Percentiles rank a stretch among this genome's conserved stretches.
Conservation (phyloP, 2,113 vertebrate genomes). For the Potamarius usumacintae region DNA sequence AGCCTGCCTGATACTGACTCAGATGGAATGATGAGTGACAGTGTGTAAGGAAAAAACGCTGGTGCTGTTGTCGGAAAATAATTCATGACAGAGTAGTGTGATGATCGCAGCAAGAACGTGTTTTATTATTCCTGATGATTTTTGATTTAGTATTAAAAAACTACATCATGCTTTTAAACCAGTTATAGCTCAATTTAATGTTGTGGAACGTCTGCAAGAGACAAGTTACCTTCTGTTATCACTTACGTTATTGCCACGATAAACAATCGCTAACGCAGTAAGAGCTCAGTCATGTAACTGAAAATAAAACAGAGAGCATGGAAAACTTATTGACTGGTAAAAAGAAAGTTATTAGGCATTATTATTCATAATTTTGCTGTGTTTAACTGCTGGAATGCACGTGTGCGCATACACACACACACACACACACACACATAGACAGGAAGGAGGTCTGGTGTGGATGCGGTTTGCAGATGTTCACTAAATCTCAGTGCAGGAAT, state of each 20-base stretch:
- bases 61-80: neutral
- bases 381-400: neutral
- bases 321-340: neutral
- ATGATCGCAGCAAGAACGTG: neutral
- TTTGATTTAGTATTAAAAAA: neutral
- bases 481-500: conserved; percentile 47
- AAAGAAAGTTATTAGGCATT: neutral
- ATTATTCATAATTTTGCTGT: neutral
- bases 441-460: conserved; percentile 42
- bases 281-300: neutral
- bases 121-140: neutral
- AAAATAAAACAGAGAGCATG: neutral
- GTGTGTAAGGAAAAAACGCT: neutral
- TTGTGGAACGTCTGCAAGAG: no score
- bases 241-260: neutral
- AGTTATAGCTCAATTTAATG: neutral
- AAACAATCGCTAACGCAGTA: neutral
- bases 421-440: conserved; percentile 15
- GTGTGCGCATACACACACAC: neutral
- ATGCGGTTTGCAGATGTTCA: conserved; percentile 63
- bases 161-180: neutral
- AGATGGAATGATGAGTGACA: neutral
- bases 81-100: neutral
- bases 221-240: neutral
- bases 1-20: no score